Base-by-base conservation (phyloP, 2,113 vertebrate genomes). In the Elanus axillaris region DNA sequence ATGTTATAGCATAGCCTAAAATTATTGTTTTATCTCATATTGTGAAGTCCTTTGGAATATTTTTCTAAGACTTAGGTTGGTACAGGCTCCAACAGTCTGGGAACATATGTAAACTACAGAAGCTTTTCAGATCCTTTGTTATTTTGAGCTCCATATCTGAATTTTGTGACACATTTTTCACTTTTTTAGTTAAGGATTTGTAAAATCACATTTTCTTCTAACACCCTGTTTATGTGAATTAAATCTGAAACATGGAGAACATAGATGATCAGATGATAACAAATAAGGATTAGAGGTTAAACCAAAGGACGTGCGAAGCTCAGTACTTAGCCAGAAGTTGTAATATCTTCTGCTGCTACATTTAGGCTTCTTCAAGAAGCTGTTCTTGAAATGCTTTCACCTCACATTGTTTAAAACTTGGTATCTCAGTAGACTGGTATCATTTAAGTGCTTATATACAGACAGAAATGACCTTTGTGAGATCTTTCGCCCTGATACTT, bases 1-100 rank as follows among this genome's bases (percentile, higher is more conserved):
- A 47, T 1, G 1, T 72, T 91, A 31, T 75, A 90, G 13, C 17
- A 32, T 47, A 92, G 48, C 26, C 56, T 88, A 94, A 94, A 93
- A 86, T 90, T 82, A 88, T 93, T 96, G 53, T 86, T 97, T 97
- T 94, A 76, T 96, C 85, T 98, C 55, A 77, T 92, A 73, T 74
- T 78, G 20, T 96, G 82, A 97, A 93, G 56, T 55, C 14, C 66
- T 56, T 45, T 93, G 55, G 60, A 82, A 21, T 63, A 12, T 92
- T 64, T 95, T 72, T 63, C 93, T 78, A 60, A 73, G 53, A 29
- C 47, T 85, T 86, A 38, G 12, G 27, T 43, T 81, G 67, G 42
- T 83, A 31, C 6, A 77, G 38, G 9, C n/a, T 82, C 68, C 74
- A 77, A 59, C 66, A 92, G 29, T 90, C 73, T 81, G 62, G 48